phyloP scores from a whole-genome alignment of 2,888 invertebrate genomes.

The Tortrix viridana region DNA sequence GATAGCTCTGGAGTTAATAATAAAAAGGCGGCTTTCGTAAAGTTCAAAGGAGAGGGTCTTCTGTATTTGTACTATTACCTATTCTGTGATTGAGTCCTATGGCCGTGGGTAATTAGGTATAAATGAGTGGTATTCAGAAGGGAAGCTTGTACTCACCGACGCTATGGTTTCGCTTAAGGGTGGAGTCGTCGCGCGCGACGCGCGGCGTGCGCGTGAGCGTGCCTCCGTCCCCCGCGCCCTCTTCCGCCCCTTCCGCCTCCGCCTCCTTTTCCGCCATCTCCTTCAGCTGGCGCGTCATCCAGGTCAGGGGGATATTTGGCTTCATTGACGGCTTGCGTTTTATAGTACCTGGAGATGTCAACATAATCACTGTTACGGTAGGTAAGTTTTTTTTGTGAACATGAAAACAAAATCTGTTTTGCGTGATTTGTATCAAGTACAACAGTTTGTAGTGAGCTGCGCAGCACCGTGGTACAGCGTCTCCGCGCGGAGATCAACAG shows the following conservation, averaged over 20 bases:
- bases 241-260: slow-evolving; percentile 53
- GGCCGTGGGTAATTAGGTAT: too few relatives aligned
- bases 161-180: slow-evolving; percentile 69
- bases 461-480: too few relatives aligned
- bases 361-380: neutral
- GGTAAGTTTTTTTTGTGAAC: too few relatives aligned
- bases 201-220: slow-evolving; percentile 83
- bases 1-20: too few relatives aligned
- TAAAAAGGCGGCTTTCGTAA: too few relatives aligned
- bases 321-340: slow-evolving; percentile 97
- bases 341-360: slow-evolving; percentile 87
- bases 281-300: slow-evolving; percentile 94
- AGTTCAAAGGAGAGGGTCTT: too few relatives aligned
- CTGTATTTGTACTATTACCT: too few relatives aligned
- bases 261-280: slow-evolving; percentile 90
- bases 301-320: slow-evolving; percentile 94
- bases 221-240: slow-evolving; percentile 81
- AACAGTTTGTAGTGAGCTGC: too few relatives aligned
- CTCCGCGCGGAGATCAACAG: too few relatives aligned
- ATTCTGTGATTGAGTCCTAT: too few relatives aligned
- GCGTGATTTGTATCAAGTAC: too few relatives aligned
- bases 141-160: slow-evolving; percentile 51
- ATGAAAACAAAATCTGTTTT: too few relatives aligned
- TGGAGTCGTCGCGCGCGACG: slow-evolving; percentile 61
- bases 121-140: neutral